Conservation (phyloP, 2,888 invertebrate species). For the Ichneumon xanthorius region DNA sequence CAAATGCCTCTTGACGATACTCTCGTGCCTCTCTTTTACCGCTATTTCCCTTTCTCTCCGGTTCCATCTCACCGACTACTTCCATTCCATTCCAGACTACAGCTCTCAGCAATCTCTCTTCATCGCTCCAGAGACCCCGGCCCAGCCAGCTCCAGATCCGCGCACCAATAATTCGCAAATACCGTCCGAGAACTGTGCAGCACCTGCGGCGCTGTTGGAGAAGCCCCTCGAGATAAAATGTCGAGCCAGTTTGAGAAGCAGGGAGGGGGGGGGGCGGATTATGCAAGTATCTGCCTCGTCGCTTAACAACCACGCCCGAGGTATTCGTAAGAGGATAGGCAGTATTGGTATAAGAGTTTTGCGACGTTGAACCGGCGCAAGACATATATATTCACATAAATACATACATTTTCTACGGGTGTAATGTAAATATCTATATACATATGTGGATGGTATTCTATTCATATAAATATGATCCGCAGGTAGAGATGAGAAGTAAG, state of each 20-base stretch:
- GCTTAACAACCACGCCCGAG: slow-evolving; percentile 4
- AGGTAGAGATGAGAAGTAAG: neutral
- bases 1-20: slow-evolving; percentile 28
- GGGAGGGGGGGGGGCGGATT: slow-evolving; percentile 35
- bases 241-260: slow-evolving; percentile 41
- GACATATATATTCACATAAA: neutral
- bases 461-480: neutral
- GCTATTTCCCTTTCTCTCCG: slow-evolving; percentile 10
- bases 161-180: slow-evolving; percentile 61
- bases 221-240: slow-evolving; percentile 62
- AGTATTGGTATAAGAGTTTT: neutral
- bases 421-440: neutral
- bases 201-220: slow-evolving; percentile 18
- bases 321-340: neutral
- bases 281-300: slow-evolving; percentile 39
- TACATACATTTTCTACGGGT: neutral
- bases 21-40: slow-evolving; percentile 21
- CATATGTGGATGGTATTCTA: neutral
- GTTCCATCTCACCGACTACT: slow-evolving; percentile 23
- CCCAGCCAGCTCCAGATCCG: slow-evolving; percentile 26
- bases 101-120: slow-evolving; percentile 30
- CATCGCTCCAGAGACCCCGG: slow-evolving; percentile 12
- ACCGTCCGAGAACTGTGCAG: slow-evolving; percentile 28
- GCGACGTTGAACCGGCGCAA: neutral
- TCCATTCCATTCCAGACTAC: slow-evolving; percentile 17